A percentile compares a stretch with the other conserved stretches of the same genome.
phyloP scores from a whole-genome alignment of 1,140 invertebrate species.

The Drosophila lacertosa region DNA sequence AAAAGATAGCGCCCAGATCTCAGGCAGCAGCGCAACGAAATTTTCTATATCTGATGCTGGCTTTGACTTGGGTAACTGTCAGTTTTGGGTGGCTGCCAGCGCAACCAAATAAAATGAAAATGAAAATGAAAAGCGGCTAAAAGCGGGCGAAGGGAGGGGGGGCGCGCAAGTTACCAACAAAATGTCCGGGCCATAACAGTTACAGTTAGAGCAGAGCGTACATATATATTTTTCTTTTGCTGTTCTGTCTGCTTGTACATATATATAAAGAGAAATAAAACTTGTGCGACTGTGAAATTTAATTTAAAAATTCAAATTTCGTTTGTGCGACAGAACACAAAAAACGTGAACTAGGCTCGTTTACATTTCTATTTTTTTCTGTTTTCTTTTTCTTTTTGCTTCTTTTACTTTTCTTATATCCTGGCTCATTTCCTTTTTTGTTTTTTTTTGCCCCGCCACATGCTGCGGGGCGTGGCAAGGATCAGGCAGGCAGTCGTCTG shows the following conservation, averaged over 20 bases:
- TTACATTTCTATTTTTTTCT: conserved; percentile 1
- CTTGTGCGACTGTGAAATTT: conserved; percentile 64
- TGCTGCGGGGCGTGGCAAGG: conserved; percentile 55
- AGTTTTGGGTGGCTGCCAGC: conserved; percentile 13
- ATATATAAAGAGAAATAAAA: conserved; percentile 16
- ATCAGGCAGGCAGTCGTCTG: conserved; percentile 40
- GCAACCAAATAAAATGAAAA: conserved; percentile 39
- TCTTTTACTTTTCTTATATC: conserved; percentile 25
- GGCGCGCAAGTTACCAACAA: conserved; percentile 41
- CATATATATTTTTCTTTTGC: not conserved
- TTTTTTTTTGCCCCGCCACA: conserved; percentile 34
- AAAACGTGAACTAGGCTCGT: not conserved
- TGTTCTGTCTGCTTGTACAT: conserved; percentile 3
- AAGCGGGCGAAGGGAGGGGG: not conserved
- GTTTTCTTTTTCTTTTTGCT: not conserved
- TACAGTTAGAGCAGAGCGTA: conserved; percentile 59
- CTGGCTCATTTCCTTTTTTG: conserved; percentile 47
- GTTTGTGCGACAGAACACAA: conserved; percentile 30
- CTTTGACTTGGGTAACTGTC: conserved; percentile 48
- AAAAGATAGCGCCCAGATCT: conserved; percentile 72
- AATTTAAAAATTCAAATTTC: conserved; percentile 82
- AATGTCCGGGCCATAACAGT: conserved; percentile 69
- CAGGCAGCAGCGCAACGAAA: conserved; percentile 61
- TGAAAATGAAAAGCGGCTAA: too few relatives aligned
- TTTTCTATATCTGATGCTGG: conserved; percentile 81